phyloP scores from a whole-genome alignment of 2,113 vertebrate genomes.

The Sceloporus tristichus region DNA sequence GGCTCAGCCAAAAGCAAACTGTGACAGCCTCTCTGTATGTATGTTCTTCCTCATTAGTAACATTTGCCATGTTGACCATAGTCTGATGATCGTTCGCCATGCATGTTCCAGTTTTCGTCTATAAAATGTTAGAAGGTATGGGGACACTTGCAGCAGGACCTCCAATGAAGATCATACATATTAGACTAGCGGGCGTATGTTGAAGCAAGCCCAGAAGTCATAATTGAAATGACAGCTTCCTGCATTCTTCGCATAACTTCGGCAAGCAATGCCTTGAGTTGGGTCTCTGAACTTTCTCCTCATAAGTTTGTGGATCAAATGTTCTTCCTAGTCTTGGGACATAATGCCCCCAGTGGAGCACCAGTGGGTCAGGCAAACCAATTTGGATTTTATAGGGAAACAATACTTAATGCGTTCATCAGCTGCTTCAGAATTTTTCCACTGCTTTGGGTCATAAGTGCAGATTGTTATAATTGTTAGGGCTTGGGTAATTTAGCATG shows the following conservation, averaged over 20 bases:
- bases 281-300: background rate
- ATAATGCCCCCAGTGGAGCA: rapidly evolving
- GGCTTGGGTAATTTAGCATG: constrained; percentile 67
- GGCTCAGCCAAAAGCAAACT: no score
- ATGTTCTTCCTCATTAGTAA: no score
- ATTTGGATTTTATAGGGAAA: background rate
- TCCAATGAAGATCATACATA: background rate
- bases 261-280: background rate
- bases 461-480: constrained; percentile 76
- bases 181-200: background rate
- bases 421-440: constrained; percentile 70
- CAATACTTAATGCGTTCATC: constrained; percentile 64
- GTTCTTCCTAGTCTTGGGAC: constrained; percentile 7
- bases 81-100: no score
- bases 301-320: background rate
- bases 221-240: background rate
- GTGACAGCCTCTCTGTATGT: no score
- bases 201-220: background rate
- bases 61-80: no score
- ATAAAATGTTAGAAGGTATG: no score
- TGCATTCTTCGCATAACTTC: background rate
- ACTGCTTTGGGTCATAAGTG: constrained; percentile 58
- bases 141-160: background rate
- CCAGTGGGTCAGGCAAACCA: background rate
- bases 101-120: no score